These are phyloP conservation scores for Uria aalge DNA, from an alignment of 2,113 vertebrate species.

Conservation along the genomic window DNA sequence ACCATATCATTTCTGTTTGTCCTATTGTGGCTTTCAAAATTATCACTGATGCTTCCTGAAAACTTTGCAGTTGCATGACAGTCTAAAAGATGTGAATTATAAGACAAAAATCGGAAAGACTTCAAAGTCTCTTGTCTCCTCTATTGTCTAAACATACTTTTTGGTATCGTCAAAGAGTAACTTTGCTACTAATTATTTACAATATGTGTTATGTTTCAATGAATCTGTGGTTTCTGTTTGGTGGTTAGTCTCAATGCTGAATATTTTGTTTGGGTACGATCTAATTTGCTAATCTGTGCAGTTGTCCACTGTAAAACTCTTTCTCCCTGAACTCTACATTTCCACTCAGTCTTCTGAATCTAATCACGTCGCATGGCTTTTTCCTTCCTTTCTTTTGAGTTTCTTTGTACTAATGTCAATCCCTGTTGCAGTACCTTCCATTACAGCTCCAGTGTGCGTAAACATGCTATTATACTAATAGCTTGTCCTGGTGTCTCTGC, in stretches of 20 bases:
- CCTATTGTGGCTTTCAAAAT: background rate
- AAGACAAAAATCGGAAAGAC: background rate
- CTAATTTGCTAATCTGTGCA: background rate
- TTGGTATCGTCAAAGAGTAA: background rate
- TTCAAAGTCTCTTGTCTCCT: background rate
- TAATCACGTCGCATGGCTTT: background rate
- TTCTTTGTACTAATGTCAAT: background rate
- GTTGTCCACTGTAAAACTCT: background rate
- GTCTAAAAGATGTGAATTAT: background rate
- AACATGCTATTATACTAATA: background rate
- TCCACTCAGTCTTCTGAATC: background rate
- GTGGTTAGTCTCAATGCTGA: background rate
- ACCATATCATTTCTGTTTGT: background rate
- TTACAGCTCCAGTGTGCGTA: background rate
- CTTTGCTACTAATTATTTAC: background rate
- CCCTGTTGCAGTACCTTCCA: background rate
- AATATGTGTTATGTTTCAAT: background rate
- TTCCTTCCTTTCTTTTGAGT: background rate
- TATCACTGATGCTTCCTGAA: background rate
- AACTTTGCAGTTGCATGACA: background rate
- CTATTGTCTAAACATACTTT: background rate
- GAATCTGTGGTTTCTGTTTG: background rate
- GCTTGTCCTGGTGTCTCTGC: background rate
- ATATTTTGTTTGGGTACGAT: background rate
- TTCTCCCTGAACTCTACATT: background rate